A percentile compares a stretch with the other conserved stretches of the same genome.
Conservation (phyloP, 2,888 invertebrate genomes). For the Glaucopsyche alexis region DNA sequence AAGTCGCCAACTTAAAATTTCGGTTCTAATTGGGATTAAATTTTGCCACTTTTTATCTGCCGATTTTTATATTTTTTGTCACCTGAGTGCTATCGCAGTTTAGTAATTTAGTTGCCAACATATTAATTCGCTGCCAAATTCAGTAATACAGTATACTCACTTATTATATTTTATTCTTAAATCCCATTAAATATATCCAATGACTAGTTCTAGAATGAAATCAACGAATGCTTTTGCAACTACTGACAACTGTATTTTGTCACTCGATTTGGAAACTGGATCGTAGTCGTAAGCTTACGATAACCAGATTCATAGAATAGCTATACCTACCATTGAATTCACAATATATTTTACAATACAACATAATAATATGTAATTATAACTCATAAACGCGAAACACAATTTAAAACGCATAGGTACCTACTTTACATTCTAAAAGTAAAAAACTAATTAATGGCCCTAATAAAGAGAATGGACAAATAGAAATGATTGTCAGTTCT, state of each 20-base stretch:
- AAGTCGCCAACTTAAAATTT: no score
- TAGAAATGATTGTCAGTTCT: conserved; percentile 5
- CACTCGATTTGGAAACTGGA: not conserved
- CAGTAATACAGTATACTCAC: no score
- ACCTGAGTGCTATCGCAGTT: no score
- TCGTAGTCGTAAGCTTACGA: not conserved
- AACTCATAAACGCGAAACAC: not conserved
- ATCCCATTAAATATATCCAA: no score
- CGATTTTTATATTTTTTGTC: no score
- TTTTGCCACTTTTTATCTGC: no score
- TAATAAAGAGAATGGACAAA: not conserved
- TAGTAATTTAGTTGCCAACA: no score
- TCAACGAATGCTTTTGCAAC: not conserved
- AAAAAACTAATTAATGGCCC: not conserved
- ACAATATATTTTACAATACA: not conserved
- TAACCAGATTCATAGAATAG: not conserved
- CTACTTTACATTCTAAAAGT: not conserved
- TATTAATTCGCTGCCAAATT: no score
- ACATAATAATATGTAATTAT: no score
- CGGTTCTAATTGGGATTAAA: no score
- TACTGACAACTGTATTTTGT: not conserved
- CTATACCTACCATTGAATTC: no score
- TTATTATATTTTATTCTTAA: no score
- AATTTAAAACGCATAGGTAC: not conserved
- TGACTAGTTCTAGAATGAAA: not conserved